Conservation (phyloP, 2,113 vertebrate species). For the Haemorhous mexicanus region DNA sequence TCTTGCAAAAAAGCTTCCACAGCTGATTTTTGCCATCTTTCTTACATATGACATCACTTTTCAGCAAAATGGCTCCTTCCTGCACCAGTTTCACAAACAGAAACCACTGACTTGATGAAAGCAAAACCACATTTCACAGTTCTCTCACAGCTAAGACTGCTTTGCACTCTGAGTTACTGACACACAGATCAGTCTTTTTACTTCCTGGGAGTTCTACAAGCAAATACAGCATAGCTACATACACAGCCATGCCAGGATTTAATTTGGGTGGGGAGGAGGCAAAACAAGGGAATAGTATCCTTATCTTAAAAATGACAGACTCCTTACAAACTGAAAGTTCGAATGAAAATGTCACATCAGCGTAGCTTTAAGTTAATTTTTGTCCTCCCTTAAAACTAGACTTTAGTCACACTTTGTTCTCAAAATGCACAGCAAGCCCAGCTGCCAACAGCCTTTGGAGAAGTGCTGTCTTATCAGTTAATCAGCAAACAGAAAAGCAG, state of each 20-base stretch:
- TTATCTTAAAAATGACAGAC: neutral
- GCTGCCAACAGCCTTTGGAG: neutral
- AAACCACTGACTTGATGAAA: slow-evolving; percentile 10
- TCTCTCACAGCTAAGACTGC: neutral
- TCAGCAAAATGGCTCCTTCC: neutral
- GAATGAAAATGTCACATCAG: neutral
- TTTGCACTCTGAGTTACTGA: neutral
- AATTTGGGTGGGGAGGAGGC: neutral
- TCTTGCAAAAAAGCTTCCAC: neutral
- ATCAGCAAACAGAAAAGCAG: slow-evolving; percentile 20
- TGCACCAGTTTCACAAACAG: neutral
- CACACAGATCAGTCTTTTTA: neutral
- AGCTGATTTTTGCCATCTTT: neutral
- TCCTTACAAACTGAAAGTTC: neutral
- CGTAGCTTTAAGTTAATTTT: slow-evolving; percentile 11
- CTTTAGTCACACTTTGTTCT: slow-evolving; percentile 16
- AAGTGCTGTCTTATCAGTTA: slow-evolving; percentile 13
- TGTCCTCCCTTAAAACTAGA: slow-evolving; percentile 7
- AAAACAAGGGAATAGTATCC: neutral
- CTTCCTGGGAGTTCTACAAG: neutral
- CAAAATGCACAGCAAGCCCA: neutral
- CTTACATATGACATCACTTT: neutral
- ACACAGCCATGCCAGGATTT: neutral
- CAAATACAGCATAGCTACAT: neutral
- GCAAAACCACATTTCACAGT: neutral